Conservation (phyloP, 2,888 invertebrate genomes). For the Acheta domesticus region DNA sequence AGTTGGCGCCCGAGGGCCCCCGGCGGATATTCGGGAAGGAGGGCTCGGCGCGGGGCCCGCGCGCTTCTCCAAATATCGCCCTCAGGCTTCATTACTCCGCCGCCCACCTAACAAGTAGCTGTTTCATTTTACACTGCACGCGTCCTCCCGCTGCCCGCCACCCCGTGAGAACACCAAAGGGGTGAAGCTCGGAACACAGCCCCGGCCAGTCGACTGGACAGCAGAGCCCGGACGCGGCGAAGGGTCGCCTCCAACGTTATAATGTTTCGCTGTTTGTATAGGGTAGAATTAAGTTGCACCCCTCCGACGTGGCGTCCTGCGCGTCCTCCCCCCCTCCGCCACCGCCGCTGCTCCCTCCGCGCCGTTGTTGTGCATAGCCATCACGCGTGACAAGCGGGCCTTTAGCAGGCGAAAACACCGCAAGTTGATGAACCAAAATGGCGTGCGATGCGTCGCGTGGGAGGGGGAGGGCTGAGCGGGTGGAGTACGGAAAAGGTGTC, state of each 20-base stretch:
- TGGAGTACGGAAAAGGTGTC: not conserved
- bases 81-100: too few relatives aligned
- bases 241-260: not conserved
- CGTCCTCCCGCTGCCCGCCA: too few relatives aligned
- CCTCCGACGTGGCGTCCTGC: not conserved
- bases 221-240: not conserved
- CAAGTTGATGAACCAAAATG: not conserved
- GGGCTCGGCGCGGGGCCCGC: too few relatives aligned
- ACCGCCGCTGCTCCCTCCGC: not conserved
- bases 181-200: not conserved
- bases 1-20: too few relatives aligned
- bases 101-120: not conserved
- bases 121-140: not conserved
- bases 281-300: not conserved
- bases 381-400: not conserved
- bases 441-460: not conserved
- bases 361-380: not conserved
- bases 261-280: not conserved
- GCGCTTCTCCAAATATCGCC: too few relatives aligned
- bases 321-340: not conserved
- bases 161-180: not conserved
- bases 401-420: not conserved
- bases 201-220: not conserved
- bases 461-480: not conserved
- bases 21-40: too few relatives aligned